Percentiles rank a stretch among this genome's conserved stretches.
Conservation (phyloP, 2,113 vertebrate species). For the Aldabrachelys gigantea region DNA sequence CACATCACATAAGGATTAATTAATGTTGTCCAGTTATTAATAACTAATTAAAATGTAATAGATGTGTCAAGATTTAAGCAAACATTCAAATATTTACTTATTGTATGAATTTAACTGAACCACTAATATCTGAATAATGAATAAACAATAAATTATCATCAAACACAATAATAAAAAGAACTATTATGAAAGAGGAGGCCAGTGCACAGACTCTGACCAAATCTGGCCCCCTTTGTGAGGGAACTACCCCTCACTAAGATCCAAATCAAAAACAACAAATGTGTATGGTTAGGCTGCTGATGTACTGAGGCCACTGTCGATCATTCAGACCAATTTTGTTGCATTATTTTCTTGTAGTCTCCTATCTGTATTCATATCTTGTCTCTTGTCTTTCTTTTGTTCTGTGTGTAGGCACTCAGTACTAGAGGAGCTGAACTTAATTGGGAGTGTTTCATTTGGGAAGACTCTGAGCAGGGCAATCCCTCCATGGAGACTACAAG, state of each 20-base stretch:
- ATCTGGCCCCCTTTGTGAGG: not conserved
- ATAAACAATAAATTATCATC: not conserved
- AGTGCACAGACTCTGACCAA: not conserved
- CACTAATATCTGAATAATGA: constrained; percentile 3
- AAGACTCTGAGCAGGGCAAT: not conserved
- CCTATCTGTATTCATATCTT: not conserved
- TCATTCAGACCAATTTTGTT: not conserved
- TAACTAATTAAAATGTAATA: not conserved
- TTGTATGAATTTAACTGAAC: not conserved
- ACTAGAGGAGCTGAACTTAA: not conserved
- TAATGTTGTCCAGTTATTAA: not conserved
- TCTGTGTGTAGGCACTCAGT: too few species aligned
- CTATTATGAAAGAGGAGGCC: not conserved
- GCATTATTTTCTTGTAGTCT: not conserved
- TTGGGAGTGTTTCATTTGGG: not conserved
- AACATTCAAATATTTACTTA: not conserved
- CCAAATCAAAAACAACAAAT: not conserved
- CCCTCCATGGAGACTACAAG: too few species aligned
- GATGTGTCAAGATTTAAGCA: not conserved
- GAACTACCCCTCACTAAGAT: not conserved
- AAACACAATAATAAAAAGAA: not conserved
- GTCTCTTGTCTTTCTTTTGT: not conserved
- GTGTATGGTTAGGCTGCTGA: not conserved
- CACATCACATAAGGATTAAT: not conserved
- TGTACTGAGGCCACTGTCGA: not conserved